Percentiles rank a stretch among this genome's conserved stretches.
phyloP scores from a whole-genome alignment of 2,113 vertebrate genomes.

The Lagopus muta region DNA sequence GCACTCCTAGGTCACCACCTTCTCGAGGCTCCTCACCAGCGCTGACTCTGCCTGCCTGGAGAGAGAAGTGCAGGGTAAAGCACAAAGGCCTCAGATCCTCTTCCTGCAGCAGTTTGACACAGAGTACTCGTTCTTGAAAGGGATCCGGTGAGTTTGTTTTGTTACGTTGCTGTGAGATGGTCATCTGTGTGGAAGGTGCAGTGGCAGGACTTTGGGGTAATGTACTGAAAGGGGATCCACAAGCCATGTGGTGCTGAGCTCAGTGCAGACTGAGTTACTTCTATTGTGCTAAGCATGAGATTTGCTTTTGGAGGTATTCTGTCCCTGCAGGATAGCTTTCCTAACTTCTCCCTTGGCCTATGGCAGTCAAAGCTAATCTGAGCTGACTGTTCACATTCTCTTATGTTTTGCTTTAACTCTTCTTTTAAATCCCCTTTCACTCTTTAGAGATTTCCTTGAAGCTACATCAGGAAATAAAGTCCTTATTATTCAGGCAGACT shows the following conservation, averaged over 20 bases:
- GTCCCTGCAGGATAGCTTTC: not conserved
- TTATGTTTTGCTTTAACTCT: not conserved
- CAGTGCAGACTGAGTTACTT: accelerated
- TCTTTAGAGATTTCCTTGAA: conserved; percentile 80
- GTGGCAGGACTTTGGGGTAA: not conserved
- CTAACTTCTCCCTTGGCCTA: not conserved
- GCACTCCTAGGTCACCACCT: conserved; percentile 88
- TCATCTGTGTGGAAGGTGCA: accelerated
- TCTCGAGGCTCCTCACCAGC: conserved; percentile 92
- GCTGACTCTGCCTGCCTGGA: conserved; percentile 77
- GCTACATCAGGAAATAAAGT: conserved; percentile 74
- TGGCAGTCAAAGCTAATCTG: not conserved
- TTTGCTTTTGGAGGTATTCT: not conserved
- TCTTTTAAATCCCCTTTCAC: not conserved
- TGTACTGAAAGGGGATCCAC: not conserved
- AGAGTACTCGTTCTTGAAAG: conserved; percentile 89
- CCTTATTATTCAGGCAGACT: conserved; percentile 92
- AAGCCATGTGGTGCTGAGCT: not conserved
- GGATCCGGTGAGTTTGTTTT: conserved; percentile 83
- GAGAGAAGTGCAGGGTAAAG: conserved; percentile 56
- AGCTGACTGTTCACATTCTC: not conserved
- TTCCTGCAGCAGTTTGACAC: conserved; percentile 95
- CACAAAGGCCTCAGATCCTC: conserved; percentile 75
- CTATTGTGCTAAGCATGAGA: not conserved
- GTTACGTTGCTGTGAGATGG: not conserved